phyloP scores from a whole-genome alignment of 1,140 invertebrate species.

The Wasmannia auropunctata region DNA sequence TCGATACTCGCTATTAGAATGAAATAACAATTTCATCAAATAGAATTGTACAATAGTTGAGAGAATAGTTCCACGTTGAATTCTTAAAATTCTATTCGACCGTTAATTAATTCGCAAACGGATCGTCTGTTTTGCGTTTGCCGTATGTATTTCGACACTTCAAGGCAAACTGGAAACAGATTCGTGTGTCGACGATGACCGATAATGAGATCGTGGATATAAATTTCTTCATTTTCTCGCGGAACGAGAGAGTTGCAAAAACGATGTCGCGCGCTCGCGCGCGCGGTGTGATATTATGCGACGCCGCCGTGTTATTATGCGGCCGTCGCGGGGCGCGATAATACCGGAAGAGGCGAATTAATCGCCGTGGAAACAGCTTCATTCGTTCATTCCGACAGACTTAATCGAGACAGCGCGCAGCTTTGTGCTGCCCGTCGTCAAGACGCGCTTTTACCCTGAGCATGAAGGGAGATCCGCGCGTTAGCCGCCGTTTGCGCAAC shows the following conservation, averaged over 20 bases:
- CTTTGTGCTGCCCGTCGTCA: slow-evolving; percentile 36
- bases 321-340: slow-evolving; percentile 27
- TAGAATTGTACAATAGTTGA: not conserved
- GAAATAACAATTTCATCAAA: not conserved
- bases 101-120: not conserved
- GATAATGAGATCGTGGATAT: not conserved
- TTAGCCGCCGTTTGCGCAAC: not conserved
- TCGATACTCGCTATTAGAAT: not conserved
- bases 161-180: not conserved
- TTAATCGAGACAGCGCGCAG: slow-evolving; percentile 42
- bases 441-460: slow-evolving; percentile 17
- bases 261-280: too few species aligned
- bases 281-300: slow-evolving; percentile 25
- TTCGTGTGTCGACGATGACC: not conserved
- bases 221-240: slow-evolving; percentile 25
- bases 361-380: slow-evolving; percentile 43
- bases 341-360: slow-evolving; percentile 56
- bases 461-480: not conserved
- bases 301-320: slow-evolving; percentile 40
- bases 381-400: slow-evolving; percentile 51
- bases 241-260: slow-evolving; percentile 27
- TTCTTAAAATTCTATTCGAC: not conserved
- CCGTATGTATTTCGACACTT: not conserved
- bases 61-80: not conserved
- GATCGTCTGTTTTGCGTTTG: not conserved